Evolutionary conservation across 2,113 vertebrate species (phyloP).

Genomic region (Ceyx cyanopectus): DNA sequence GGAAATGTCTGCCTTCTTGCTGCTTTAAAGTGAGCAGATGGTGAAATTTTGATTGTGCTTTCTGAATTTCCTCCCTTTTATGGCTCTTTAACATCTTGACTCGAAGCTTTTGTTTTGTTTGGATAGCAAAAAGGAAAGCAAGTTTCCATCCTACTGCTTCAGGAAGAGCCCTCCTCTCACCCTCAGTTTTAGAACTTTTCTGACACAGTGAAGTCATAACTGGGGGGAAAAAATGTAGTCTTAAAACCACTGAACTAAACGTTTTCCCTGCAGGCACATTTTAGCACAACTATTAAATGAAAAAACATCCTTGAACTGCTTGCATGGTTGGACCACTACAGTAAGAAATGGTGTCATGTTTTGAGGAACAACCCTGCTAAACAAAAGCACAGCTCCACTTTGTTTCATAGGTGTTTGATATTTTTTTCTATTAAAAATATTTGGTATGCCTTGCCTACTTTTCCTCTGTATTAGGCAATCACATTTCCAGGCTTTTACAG

Average conservation of each 20-base stretch:
- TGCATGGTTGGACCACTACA: not conserved
- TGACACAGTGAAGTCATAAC: not conserved
- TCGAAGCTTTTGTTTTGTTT: slow-evolving; percentile 51
- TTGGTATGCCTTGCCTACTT: not conserved
- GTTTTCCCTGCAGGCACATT: not conserved
- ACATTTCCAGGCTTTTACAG: not conserved
- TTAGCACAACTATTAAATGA: not conserved
- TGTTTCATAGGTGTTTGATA: not conserved
- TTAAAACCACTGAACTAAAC: not conserved
- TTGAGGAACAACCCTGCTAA: not conserved
- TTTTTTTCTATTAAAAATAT: not conserved
- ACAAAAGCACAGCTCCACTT: not conserved
- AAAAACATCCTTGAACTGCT: not conserved
- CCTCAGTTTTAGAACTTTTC: slow-evolving; percentile 2
- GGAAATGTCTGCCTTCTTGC: slow-evolving; percentile 31
- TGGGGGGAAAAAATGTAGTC: not conserved
- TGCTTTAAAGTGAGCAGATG: slow-evolving; percentile 74
- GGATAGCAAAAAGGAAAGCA: slow-evolving; percentile 20
- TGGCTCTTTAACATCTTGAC: slow-evolving; percentile 22
- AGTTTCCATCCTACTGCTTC: slow-evolving; percentile 16
- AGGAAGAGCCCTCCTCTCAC: slow-evolving; percentile 19
- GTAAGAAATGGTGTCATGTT: not conserved
- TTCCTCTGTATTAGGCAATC: not conserved
- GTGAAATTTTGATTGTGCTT: slow-evolving; percentile 67
- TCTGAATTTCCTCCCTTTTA: slow-evolving; percentile 51